Evolutionary conservation across 92 coral and sea anemone genomes (phyloP), one percentile per base, ranked within the genome.

Genomic region (Palythoa grandiflora): DNA sequence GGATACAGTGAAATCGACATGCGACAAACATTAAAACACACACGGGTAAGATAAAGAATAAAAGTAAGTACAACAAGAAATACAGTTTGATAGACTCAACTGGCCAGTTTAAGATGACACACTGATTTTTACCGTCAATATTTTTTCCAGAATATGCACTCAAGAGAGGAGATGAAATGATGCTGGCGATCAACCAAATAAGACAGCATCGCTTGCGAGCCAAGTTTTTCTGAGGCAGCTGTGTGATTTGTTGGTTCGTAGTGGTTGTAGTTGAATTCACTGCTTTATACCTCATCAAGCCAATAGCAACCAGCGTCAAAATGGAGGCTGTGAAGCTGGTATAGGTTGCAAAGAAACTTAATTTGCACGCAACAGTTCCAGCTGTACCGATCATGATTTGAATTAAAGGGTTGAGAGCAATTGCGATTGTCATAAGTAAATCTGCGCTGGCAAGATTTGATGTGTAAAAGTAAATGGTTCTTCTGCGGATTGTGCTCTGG

Each of bases 201-300:
- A 37, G 44, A 37, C 75, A 10, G 48, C 75, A 71, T 37, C 19
- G 75, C 75, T 71, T 71, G 38, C 50, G 75, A 21, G 75, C 75
- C 75, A 7, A 2, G 28, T 28, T 28, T 36, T 12, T 37, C 1
- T 37, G 36, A 17, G 28, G 13, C 75, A 9, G 44, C 37, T 9
- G 38, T 1, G 40, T 6, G 37, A 71, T 9, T 35, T 21, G 75
- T 37, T 71, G 50, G 5, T 2, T 16, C 6, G 3, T 1, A 53
- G 14, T 53, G 36, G 39, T 19, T 12, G 38, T 38, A 36, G 40
- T 1, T 38, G 77, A 72, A 11, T 47, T 38, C 15, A 72, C 2
- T 39, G 20, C 19, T 2, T 72, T 47, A 0, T 71, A 11, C 36
- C 75, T 37, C 14, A 13, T 37, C 16, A 28, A 71, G 36, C 47